These are phyloP conservation scores for Trissolcus basalis DNA, from an alignment of 1,140 invertebrate species.

Conservation along the genomic window DNA sequence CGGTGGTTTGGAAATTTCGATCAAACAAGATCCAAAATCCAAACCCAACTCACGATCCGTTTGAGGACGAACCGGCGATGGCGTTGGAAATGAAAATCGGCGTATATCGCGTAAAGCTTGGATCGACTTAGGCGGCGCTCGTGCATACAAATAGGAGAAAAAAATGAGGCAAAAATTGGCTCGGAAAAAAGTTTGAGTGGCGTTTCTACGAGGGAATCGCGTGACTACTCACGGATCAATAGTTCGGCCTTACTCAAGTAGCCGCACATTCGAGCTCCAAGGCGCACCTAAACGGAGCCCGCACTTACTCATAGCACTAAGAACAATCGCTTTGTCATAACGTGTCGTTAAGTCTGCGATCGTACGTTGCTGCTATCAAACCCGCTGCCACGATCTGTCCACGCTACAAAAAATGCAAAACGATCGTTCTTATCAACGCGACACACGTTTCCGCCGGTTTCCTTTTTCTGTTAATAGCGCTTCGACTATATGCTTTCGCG, in stretches of 20 bases:
- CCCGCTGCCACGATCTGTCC: constrained; percentile 26
- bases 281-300: constrained; percentile 33
- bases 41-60: constrained; percentile 27
- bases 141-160: constrained; percentile 56
- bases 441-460: constrained; percentile 2
- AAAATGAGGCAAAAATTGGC: constrained; percentile 58
- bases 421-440: constrained; percentile 29
- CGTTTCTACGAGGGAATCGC: constrained; percentile 74
- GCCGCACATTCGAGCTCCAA: constrained; percentile 32
- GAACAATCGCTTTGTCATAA: constrained; percentile 50
- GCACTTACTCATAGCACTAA: constrained; percentile 33
- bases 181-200: constrained; percentile 71
- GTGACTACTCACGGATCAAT: constrained; percentile 75
- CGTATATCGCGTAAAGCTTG: constrained; percentile 36
- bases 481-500: not conserved
- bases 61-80: constrained; percentile 9
- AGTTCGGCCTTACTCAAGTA: constrained; percentile 65
- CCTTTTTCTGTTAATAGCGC: not conserved
- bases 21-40: constrained; percentile 7
- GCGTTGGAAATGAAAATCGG: constrained; percentile 45
- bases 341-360: constrained; percentile 36
- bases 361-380: constrained; percentile 27
- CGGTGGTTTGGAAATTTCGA: not conserved
- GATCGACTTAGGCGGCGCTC: constrained; percentile 33
- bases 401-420: constrained; percentile 49